phyloP scores from a whole-genome alignment of 2,888 invertebrate species.

The Drosophila percnosoma region DNA sequence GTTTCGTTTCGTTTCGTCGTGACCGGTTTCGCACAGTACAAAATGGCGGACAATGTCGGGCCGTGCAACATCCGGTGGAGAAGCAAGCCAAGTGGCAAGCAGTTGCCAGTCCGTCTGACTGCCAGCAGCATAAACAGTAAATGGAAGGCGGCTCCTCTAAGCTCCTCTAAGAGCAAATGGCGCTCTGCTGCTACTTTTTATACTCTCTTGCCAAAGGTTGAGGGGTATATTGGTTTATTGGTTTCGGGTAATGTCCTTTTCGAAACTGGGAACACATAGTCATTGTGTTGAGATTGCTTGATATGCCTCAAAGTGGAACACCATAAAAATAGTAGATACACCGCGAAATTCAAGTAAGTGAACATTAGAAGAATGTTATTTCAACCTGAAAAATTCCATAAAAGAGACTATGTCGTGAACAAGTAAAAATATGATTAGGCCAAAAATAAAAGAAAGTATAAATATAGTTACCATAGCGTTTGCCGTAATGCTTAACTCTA shows the following conservation, averaged over 20 bases:
- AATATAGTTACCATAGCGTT: no score
- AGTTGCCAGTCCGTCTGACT: conserved; percentile 15
- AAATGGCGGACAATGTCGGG: conserved; percentile 63
- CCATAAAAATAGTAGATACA: background rate
- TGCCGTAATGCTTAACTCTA: background rate
- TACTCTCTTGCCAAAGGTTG: background rate
- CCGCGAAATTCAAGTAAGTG: background rate
- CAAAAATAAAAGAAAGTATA: background rate
- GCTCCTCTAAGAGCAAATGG: conserved; percentile 36
- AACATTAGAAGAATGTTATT: background rate
- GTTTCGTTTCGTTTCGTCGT: conserved; percentile 7
- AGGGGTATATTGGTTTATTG: background rate
- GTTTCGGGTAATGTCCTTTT: background rate
- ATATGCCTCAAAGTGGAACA: background rate
- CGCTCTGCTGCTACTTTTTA: background rate
- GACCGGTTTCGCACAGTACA: conserved; percentile 45
- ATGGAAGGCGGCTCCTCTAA: conserved; percentile 54
- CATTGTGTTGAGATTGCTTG: background rate
- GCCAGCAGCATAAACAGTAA: conserved; percentile 59
- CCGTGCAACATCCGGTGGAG: conserved; percentile 59
- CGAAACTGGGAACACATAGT: background rate
- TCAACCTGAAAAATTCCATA: no score
- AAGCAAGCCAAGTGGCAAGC: conserved; percentile 34
- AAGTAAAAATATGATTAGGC: background rate
- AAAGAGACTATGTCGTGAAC: background rate